phyloP scores from a whole-genome alignment of 2,797 vertebrate genomes.

The Neoniphon sammara region DNA sequence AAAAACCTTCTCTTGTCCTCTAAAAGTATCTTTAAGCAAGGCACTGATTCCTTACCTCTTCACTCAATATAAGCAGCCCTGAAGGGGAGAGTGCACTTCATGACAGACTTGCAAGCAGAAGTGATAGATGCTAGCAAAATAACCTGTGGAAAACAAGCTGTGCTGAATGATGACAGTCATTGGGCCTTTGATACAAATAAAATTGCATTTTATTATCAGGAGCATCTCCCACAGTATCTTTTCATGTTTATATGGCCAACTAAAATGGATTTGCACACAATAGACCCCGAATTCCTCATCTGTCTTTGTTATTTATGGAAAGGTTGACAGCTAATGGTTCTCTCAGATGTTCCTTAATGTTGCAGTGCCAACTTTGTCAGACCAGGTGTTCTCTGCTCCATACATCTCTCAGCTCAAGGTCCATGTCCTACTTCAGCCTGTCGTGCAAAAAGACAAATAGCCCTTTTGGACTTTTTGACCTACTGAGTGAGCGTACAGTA shows the following conservation, averaged over 20 bases:
- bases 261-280: slow-evolving; percentile 38
- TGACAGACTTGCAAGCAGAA: slow-evolving; percentile 20
- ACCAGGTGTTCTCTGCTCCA: slow-evolving; percentile 53
- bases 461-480: slow-evolving; percentile 35
- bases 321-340: slow-evolving; percentile 59
- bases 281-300: slow-evolving; percentile 51
- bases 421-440: slow-evolving; percentile 20
- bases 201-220: slow-evolving; percentile 40
- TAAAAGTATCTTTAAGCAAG: not conserved
- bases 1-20: slow-evolving; percentile 15
- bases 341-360: slow-evolving; percentile 58
- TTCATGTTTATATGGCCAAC: slow-evolving; percentile 27
- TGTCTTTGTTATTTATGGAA: slow-evolving; percentile 52
- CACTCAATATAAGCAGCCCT: no score
- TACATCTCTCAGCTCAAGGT: slow-evolving; percentile 19
- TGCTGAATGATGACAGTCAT: slow-evolving; percentile 28
- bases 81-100: slow-evolving; percentile 27
- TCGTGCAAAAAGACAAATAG: slow-evolving; percentile 45
- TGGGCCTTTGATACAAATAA: slow-evolving; percentile 51
- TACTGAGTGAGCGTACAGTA: slow-evolving; percentile 32
- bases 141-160: slow-evolving; percentile 38
- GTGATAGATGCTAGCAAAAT: slow-evolving; percentile 42
- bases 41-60: not conserved
- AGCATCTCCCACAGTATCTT: slow-evolving; percentile 28
- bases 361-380: slow-evolving; percentile 30